Conservation (phyloP, 92 coral and sea anemone genomes). For the Nematostella vectensis region DNA sequence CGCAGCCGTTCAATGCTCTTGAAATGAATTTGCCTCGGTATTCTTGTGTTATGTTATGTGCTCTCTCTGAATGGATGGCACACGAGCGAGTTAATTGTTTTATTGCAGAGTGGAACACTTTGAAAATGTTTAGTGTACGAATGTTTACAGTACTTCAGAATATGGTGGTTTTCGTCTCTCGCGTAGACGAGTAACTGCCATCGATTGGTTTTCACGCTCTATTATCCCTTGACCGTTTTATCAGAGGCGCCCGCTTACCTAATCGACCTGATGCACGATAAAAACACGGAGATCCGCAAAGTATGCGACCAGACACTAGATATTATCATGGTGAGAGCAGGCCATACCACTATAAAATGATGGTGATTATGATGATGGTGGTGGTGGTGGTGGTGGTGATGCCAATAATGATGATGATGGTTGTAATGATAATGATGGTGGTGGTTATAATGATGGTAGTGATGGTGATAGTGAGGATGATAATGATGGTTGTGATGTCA, state of each 20-base stretch:
- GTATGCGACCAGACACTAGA: constrained; percentile 98
- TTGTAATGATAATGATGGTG: constrained; percentile 3
- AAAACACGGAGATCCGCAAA: constrained; percentile 91
- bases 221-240: neutral
- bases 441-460: constrained; percentile 5
- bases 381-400: constrained; percentile 2
- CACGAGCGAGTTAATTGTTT: too few species aligned
- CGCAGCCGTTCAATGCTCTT: too few species aligned
- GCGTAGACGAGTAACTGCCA: too few species aligned
- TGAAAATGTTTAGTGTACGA: too few species aligned
- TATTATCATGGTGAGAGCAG: constrained; percentile 87
- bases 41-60: too few species aligned
- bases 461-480: constrained; percentile 6
- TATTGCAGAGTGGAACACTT: too few species aligned
- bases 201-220: too few species aligned
- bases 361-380: constrained; percentile 1
- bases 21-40: too few species aligned
- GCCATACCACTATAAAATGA: too few species aligned
- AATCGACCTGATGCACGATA: constrained; percentile 98
- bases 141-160: too few species aligned
- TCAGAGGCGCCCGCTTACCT: constrained; percentile 98
- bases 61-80: too few species aligned
- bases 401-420: constrained; percentile 5
- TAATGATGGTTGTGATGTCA: constrained; percentile 3
- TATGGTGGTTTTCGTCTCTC: too few species aligned